A percentile compares a stretch with the other conserved stretches of the same genome.
phyloP scores from a whole-genome alignment of 2,888 invertebrate species.

The Bedellia somnulentella region DNA sequence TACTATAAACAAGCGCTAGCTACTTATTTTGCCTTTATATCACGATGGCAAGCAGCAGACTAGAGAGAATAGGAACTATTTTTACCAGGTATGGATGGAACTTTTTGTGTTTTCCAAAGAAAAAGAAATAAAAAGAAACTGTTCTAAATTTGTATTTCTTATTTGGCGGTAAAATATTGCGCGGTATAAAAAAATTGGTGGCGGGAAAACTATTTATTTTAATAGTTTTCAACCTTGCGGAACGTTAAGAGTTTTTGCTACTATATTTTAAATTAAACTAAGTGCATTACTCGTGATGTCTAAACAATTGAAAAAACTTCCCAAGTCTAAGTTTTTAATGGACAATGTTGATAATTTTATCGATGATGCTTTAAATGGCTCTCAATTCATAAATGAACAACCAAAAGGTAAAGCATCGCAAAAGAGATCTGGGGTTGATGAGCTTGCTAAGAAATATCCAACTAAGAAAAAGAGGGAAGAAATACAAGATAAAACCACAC shows the following conservation, averaged over 20 bases:
- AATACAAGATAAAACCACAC: conserved; percentile 17
- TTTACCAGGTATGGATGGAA: conserved; percentile 59
- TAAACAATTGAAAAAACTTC: conserved; percentile 18
- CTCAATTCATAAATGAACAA: conserved; percentile 26
- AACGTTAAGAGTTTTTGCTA: not conserved
- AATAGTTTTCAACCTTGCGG: not conserved
- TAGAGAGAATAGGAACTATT: conserved; percentile 75
- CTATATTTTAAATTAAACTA: not conserved
- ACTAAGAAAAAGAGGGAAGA: conserved; percentile 28
- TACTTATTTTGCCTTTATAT: too few relatives aligned
- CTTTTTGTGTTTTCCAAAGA: too few relatives aligned
- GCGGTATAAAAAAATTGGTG: not conserved
- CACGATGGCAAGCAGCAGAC: conserved; percentile 67
- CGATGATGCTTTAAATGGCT: conserved; percentile 24
- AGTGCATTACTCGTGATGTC: conserved; percentile 21
- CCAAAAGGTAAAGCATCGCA: conserved; percentile 22
- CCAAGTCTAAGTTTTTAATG: conserved; percentile 24
- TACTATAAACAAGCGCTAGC: too few relatives aligned
- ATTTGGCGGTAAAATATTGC: conserved; percentile 5
- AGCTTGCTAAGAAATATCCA: conserved; percentile 15
- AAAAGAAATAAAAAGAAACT: too few relatives aligned
- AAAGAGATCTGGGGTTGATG: conserved; percentile 18
- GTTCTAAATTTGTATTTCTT: too few relatives aligned
- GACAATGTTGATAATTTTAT: conserved; percentile 27
- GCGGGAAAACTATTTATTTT: too few relatives aligned